Percentiles rank a stretch among this genome's conserved stretches.
Conservation (phyloP, 1,140 invertebrate species). For the Heliconius congener region DNA sequence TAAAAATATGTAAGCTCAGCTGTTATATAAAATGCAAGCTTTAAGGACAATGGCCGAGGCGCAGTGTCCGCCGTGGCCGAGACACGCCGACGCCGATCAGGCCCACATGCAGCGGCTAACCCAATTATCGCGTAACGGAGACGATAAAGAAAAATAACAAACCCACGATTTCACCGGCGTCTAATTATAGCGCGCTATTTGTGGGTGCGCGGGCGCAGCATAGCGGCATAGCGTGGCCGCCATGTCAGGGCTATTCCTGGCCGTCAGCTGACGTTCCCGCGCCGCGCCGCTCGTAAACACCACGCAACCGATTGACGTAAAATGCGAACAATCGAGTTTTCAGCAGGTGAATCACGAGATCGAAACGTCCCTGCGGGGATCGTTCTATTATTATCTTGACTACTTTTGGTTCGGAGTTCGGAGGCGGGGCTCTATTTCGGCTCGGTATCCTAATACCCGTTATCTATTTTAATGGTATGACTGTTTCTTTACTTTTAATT, state of each 20-base stretch:
- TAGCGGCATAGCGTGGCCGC: slow-evolving; percentile 74
- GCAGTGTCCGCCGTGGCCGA: slow-evolving; percentile 47
- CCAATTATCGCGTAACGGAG: slow-evolving; percentile 80
- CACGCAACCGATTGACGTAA: slow-evolving; percentile 78
- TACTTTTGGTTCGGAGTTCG: slow-evolving; percentile 77
- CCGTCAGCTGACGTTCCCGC: slow-evolving; percentile 77
- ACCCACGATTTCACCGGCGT: slow-evolving; percentile 79
- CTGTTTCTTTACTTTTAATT: slow-evolving; percentile 53
- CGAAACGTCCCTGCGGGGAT: slow-evolving; percentile 71
- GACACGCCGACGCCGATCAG: slow-evolving; percentile 75
- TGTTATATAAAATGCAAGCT: slow-evolving; percentile 23
- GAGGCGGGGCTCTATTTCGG: slow-evolving; percentile 77
- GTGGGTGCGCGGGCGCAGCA: slow-evolving; percentile 74
- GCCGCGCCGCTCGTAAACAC: slow-evolving; percentile 71
- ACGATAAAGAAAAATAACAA: slow-evolving; percentile 82
- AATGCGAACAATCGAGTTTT: slow-evolving; percentile 78
- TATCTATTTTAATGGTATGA: slow-evolving; percentile 66
- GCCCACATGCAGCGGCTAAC: slow-evolving; percentile 78
- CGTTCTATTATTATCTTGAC: slow-evolving; percentile 76
- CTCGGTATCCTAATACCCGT: slow-evolving; percentile 63
- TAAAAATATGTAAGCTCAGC: neutral
- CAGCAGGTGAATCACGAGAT: slow-evolving; percentile 78
- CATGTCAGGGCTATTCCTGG: slow-evolving; percentile 79
- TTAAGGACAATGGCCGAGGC: slow-evolving; percentile 47
- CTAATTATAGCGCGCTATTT: slow-evolving; percentile 80